phyloP scores from a whole-genome alignment of 2,113 vertebrate genomes.

The Tiliqua scincoides region DNA sequence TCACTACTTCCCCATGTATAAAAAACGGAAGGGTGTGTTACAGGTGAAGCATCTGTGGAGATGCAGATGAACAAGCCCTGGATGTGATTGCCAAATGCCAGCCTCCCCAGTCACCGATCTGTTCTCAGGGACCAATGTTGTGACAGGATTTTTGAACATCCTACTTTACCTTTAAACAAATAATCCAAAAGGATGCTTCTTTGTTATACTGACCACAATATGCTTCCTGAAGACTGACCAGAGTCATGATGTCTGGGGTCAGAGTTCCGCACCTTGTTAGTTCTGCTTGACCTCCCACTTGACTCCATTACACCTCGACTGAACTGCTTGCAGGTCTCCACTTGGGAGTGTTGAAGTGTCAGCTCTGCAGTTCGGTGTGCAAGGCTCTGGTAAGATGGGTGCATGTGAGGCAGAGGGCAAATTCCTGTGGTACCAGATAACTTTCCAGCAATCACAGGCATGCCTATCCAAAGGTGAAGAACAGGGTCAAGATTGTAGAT shows the following conservation, averaged over 20 bases:
- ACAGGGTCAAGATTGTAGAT: conserved; percentile 74
- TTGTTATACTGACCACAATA: conserved; percentile 11
- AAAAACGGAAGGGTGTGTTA: background rate
- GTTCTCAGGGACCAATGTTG: background rate
- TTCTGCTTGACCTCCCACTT: conserved; percentile 80
- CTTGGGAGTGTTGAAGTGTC: conserved; percentile 81
- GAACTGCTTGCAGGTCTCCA: conserved; percentile 70
- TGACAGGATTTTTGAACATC: background rate
- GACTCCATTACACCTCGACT: conserved; percentile 77
- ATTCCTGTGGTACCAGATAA: conserved; percentile 73
- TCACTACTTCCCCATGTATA: background rate
- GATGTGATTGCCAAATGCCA: background rate
- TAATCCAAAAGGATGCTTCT: conserved; percentile 12
- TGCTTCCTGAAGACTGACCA: background rate
- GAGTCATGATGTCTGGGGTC: conserved; percentile 25
- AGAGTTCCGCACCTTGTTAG: conserved; percentile 37
- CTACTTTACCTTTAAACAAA: background rate
- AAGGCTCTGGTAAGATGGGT: conserved; percentile 67
- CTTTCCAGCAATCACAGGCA: conserved; percentile 41
- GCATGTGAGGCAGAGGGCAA: conserved; percentile 62
- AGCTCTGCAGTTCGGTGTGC: conserved; percentile 75
- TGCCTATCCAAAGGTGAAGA: conserved; percentile 70
- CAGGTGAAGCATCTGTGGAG: background rate
- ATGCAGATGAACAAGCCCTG: background rate
- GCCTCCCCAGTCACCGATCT: background rate